Percentiles rank a stretch among this genome's conserved stretches.
phyloP scores from a whole-genome alignment of 2,797 vertebrate species.

The Sarcoramphus papa region DNA sequence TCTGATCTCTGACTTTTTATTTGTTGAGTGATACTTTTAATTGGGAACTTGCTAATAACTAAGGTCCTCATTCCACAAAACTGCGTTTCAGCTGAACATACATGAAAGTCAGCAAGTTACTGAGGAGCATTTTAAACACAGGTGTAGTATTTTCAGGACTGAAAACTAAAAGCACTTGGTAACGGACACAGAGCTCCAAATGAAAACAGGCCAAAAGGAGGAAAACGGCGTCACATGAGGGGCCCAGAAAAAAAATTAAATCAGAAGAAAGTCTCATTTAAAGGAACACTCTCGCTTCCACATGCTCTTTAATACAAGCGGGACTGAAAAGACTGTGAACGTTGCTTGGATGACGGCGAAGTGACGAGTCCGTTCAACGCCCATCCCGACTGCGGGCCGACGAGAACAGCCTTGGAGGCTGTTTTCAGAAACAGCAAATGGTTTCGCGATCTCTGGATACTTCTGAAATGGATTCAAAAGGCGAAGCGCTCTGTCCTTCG shows the following conservation, averaged over 20 bases:
- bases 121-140: background rate
- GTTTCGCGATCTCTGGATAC: background rate
- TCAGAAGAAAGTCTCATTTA: background rate
- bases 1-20: background rate
- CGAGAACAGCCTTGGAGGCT: rapidly evolving
- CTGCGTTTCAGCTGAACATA: background rate
- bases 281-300: background rate
- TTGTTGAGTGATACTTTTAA: background rate
- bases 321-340: rapidly evolving
- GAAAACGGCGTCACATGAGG: rapidly evolving
- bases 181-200: background rate
- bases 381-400: rapidly evolving
- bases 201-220: background rate
- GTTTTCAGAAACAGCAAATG: background rate
- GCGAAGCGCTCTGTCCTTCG: background rate
- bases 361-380: rapidly evolving
- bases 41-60: background rate
- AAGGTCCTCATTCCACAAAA: background rate
- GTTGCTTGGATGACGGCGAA: rapidly evolving
- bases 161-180: background rate
- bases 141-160: background rate
- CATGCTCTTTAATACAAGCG: rapidly evolving
- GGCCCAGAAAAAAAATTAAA: background rate
- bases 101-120: background rate
- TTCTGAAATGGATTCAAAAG: rapidly evolving